Evolutionary conservation across 2,113 vertebrate species (phyloP).

Genomic region (Cyprinodon tularosa): DNA sequence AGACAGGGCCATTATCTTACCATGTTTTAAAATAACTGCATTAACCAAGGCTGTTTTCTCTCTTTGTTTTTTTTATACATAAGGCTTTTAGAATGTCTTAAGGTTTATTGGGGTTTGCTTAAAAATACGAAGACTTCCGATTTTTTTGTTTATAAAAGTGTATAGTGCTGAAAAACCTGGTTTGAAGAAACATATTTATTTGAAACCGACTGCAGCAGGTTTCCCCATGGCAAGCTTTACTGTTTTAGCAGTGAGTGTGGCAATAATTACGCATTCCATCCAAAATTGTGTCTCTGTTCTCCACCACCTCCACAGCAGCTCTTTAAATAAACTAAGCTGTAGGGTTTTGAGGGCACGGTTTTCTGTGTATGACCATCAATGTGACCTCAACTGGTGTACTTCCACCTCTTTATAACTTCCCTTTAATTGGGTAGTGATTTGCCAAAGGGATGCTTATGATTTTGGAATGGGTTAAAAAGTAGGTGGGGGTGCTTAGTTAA

Average conservation of each 20-base stretch:
- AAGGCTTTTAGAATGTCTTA: not conserved
- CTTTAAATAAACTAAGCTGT: conserved; percentile 64
- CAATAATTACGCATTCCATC: conserved; percentile 76
- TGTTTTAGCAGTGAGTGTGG: conserved; percentile 65
- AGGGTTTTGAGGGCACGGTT: conserved; percentile 28
- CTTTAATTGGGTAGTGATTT: conserved; percentile 31
- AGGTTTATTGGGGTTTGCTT: too few species aligned
- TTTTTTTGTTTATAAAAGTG: not conserved
- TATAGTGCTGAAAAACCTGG: not conserved
- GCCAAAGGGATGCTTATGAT: conserved; percentile 43
- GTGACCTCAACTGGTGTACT: conserved; percentile 51
- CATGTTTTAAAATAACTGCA: not conserved
- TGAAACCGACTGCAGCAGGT: conserved; percentile 42
- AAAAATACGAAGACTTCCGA: not conserved
- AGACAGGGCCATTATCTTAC: not conserved
- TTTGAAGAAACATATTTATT: not conserved
- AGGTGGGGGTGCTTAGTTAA: not conserved
- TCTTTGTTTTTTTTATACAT: not conserved
- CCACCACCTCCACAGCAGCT: conserved; percentile 32
- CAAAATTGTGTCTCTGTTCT: conserved; percentile 43
- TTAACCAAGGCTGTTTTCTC: not conserved
- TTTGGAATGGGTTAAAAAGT: not conserved
- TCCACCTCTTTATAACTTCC: conserved; percentile 50
- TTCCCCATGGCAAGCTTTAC: conserved; percentile 56
- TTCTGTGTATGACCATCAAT: conserved; percentile 41